Base-by-base conservation (phyloP, 2,797 vertebrate species). In the Chaunax sp. region DNA sequence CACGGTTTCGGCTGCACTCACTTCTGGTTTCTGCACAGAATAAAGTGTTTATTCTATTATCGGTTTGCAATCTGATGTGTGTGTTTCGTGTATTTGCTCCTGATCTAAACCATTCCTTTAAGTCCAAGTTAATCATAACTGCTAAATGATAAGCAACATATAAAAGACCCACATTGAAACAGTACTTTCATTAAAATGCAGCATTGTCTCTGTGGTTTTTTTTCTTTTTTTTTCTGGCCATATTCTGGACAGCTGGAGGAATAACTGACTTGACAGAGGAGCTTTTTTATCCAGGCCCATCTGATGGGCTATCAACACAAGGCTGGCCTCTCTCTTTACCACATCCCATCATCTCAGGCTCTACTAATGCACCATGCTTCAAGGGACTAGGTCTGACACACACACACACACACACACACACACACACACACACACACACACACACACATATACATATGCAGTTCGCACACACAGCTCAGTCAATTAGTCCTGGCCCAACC, bases 401-500 rank as follows among this genome's bases (percentile, higher is more conserved):
- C 69, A 70, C 19, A 57, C 22, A 22, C 33, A 55, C 55, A 54
- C 33, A 22, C 47, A 58, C 38, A 26, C 23, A 45, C 59, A 45
- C 13, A 5, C 57, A 37, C 65, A 61, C 61, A 57, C 61, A 43
- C 23, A 52, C 19, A 57, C 22, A 22, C 38, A 54, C 54, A 58
- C 40, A 26, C 46, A 57, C 37, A 25, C 23, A 44, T 54, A 45
- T n/a, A 9, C 56, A 35, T n/a, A 49, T 45, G 56, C 30, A 57
- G 18, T 46, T 20, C 68, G 74, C 65, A 60, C 60, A 56, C 61
- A 43, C 23, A 49, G 68, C 81, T 88, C 79, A 86, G 87, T 87
- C 88, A 89, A 92, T 89, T 90, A 90, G 89, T 86, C 75, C 67
- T 74, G 85, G 82, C 85, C 84, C 84, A 88, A 90, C 88, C 89